A percentile compares a stretch with the other conserved stretches of the same genome.
Evolutionary conservation across 2,797 vertebrate genomes (phyloP).

Genomic region (Protonibea diacanthus): DNA sequence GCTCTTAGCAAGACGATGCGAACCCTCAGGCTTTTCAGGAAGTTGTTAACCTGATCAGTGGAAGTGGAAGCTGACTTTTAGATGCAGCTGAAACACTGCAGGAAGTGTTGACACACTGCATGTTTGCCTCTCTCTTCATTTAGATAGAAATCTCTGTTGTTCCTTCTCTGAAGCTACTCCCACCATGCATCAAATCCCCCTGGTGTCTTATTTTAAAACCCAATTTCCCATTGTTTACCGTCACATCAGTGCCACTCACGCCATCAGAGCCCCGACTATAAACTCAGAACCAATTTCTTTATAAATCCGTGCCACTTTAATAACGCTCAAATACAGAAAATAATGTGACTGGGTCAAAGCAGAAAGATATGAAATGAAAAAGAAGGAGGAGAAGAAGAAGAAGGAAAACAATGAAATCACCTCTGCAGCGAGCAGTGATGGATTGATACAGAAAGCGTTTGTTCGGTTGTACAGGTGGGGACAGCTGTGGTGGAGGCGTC

Average conservation of each 20-base stretch:
- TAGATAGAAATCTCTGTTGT: constrained; percentile 34
- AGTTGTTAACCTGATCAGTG: background rate
- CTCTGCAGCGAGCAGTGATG: constrained; percentile 14
- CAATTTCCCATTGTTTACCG: constrained; percentile 69
- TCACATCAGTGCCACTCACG: constrained; percentile 61
- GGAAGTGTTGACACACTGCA: background rate
- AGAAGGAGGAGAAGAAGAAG: background rate
- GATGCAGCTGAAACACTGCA: background rate
- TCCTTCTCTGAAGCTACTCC: constrained; percentile 17
- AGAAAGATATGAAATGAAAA: constrained; percentile 44
- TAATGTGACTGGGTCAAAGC: constrained; percentile 42
- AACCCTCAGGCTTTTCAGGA: background rate
- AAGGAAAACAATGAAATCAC: constrained; percentile 29
- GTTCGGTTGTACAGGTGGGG: background rate
- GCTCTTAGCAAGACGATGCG: background rate
- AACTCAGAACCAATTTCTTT: constrained; percentile 61
- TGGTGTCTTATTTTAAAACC: constrained; percentile 58
- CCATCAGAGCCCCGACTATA: constrained; percentile 26
- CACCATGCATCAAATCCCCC: constrained; percentile 52
- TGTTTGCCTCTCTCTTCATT: constrained; percentile 31
- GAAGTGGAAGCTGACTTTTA: background rate
- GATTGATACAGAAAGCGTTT: constrained; percentile 8
- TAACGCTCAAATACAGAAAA: constrained; percentile 53
- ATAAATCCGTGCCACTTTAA: constrained; percentile 61
- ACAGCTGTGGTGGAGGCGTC: constrained; percentile 7